phyloP scores from a whole-genome alignment of 1,140 invertebrate genomes.

The Drosophila parabipectinata region DNA sequence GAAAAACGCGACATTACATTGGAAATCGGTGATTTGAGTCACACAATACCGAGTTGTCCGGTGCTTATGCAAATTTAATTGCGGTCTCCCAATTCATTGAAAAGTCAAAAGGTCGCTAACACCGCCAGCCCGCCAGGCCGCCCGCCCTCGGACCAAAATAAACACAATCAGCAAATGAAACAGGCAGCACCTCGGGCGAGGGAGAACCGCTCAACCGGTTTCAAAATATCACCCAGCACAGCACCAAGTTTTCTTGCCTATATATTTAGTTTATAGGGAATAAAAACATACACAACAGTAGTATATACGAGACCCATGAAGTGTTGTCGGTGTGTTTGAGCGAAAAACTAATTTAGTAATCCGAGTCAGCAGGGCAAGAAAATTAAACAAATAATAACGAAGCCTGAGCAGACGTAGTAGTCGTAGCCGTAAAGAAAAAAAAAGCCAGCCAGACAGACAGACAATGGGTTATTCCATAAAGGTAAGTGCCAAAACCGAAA shows the following conservation, averaged over 20 bases:
- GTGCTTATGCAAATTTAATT: slow-evolving; percentile 35
- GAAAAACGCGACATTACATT: slow-evolving; percentile 17
- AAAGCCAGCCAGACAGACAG: slow-evolving; percentile 16
- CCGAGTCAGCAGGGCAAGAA: slow-evolving; percentile 1
- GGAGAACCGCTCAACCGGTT: slow-evolving; percentile 42
- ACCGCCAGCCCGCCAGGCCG: background rate
- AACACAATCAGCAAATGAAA: slow-evolving; percentile 29
- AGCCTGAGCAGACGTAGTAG: slow-evolving; percentile 5
- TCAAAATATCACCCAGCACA: slow-evolving; percentile 17
- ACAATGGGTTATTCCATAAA: slow-evolving; percentile 71
- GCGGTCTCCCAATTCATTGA: slow-evolving; percentile 25
- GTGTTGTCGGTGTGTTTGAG: slow-evolving; percentile 10
- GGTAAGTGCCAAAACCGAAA: slow-evolving; percentile 41
- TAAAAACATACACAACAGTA: slow-evolving; percentile 10
- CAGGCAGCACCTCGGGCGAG: slow-evolving; percentile 6
- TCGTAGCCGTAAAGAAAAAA: slow-evolving; percentile 31
- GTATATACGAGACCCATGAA: slow-evolving; percentile 18
- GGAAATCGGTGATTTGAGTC: slow-evolving; percentile 11
- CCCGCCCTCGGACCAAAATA: slow-evolving; percentile 18
- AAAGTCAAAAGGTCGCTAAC: slow-evolving; percentile 30
- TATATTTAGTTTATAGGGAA: slow-evolving; percentile 23
- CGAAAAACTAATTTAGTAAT: slow-evolving; percentile 6
- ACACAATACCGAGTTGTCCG: background rate
- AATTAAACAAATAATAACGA: slow-evolving; percentile 28
- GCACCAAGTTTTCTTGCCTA: slow-evolving; percentile 23